These are phyloP conservation scores for Nowickia ferox DNA, from an alignment of 2,888 invertebrate genomes.

Conservation along the genomic window DNA sequence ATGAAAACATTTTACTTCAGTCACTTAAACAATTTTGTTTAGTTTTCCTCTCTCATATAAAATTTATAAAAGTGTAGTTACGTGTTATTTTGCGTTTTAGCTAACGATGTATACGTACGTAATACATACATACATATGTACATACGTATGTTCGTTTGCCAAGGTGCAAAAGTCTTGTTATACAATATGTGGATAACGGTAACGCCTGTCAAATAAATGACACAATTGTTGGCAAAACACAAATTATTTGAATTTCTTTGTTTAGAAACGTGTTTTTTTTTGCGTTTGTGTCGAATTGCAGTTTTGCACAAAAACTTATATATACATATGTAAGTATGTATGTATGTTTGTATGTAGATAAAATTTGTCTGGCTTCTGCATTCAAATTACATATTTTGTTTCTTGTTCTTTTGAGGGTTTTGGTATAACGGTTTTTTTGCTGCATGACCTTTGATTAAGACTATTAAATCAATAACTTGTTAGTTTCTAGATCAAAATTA, in stretches of 20 bases:
- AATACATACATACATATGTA: too few species aligned
- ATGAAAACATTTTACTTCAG: too few species aligned
- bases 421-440: constrained; percentile 18
- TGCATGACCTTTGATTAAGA: constrained; percentile 44
- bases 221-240: constrained; percentile 41
- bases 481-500: constrained; percentile 61
- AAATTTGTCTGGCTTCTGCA: constrained; percentile 66
- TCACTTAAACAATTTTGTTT: too few species aligned
- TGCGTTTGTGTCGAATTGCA: constrained; percentile 15
- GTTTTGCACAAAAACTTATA: constrained; percentile 17
- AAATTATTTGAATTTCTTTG: constrained; percentile 58
- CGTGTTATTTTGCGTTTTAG: too few species aligned
- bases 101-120: too few species aligned
- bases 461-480: constrained; percentile 63
- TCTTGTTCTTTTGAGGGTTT: constrained; percentile 5
- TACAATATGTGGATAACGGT: constrained; percentile 25
- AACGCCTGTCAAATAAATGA: constrained; percentile 31
- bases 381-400: constrained; percentile 15
- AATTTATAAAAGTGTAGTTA: too few species aligned
- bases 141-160: not conserved
- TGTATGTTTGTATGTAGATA: not conserved
- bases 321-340: not conserved
- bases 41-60: too few species aligned
- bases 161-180: constrained; percentile 26
- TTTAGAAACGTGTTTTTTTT: constrained; percentile 20